These are phyloP conservation scores for Adelges cooleyi DNA, from an alignment of 1,140 invertebrate species.

Conservation along the genomic window DNA sequence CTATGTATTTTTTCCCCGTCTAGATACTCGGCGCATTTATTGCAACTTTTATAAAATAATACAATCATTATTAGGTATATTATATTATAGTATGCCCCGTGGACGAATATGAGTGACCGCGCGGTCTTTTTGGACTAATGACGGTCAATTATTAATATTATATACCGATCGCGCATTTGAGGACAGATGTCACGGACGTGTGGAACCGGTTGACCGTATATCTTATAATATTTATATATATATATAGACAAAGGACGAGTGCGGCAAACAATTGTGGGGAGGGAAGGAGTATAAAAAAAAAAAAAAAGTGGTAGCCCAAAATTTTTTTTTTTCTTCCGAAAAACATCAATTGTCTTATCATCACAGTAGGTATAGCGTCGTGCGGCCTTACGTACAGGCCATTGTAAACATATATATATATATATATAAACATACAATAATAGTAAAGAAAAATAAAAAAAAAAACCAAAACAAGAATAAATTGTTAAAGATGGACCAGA, in stretches of 20 bases:
- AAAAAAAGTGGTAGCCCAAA: slow-evolving; percentile 25
- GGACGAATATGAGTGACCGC: neutral
- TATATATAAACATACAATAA: neutral
- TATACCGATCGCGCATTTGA: neutral
- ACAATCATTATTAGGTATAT: no score
- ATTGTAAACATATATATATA: slow-evolving; percentile 7
- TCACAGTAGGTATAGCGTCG: neutral
- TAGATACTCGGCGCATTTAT: no score
- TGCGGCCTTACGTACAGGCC: neutral
- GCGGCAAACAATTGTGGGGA: no score
- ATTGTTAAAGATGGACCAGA: slow-evolving; percentile 24
- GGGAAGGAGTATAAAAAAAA: neutral
- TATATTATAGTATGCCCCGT: no score
- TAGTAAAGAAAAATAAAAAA: slow-evolving; percentile 7
- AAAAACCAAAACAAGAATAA: slow-evolving; percentile 26
- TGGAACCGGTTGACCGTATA: slow-evolving; percentile 11
- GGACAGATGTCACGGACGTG: neutral
- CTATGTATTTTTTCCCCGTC: no score
- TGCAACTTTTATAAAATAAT: no score
- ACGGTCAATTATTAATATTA: slow-evolving; percentile 20
- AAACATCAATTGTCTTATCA: slow-evolving; percentile 27
- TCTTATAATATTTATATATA: no score
- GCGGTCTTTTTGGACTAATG: neutral
- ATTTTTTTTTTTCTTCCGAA: slow-evolving; percentile 26
- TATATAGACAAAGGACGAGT: no score